A percentile compares a stretch with the other conserved stretches of the same genome.
These are phyloP conservation scores for Vidua chalybeata DNA, from an alignment of 2,113 vertebrate genomes.

Conservation along the genomic window DNA sequence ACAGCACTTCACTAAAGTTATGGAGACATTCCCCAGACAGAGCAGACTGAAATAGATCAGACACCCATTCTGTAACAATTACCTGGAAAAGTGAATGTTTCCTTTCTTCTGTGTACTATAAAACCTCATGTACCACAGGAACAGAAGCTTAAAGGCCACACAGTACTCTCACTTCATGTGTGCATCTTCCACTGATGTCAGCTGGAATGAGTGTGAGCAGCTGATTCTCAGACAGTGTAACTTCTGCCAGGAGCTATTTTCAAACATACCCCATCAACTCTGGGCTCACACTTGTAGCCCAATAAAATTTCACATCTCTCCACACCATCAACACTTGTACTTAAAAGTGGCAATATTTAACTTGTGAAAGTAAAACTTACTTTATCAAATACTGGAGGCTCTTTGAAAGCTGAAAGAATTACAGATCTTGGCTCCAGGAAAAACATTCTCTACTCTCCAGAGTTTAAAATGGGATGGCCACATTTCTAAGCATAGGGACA, in stretches of 20 bases:
- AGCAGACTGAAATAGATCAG: background rate
- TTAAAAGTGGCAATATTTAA: background rate
- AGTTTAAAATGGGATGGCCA: background rate
- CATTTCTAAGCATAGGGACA: background rate
- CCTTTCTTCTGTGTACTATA: background rate
- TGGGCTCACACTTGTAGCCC: background rate
- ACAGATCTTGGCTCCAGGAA: background rate
- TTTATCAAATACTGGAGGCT: background rate
- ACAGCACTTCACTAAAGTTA: background rate
- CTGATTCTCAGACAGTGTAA: background rate
- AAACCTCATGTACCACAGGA: conserved; percentile 17
- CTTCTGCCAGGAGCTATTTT: conserved; percentile 7
- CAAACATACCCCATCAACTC: background rate
- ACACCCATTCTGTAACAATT: background rate
- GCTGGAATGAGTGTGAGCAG: background rate
- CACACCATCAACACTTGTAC: background rate
- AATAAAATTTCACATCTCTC: background rate
- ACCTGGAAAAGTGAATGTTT: conserved; percentile 32
- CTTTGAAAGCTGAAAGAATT: background rate
- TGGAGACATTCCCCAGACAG: background rate
- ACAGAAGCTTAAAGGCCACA: conserved; percentile 20
- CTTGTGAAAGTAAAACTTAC: background rate
- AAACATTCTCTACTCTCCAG: background rate
- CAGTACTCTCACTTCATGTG: background rate
- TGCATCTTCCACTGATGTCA: conserved; percentile 42